A percentile compares a stretch with the other conserved stretches of the same genome.
Evolutionary conservation across 2,888 invertebrate species (phyloP).

Genomic region (Teleogryllus oceanicus): DNA sequence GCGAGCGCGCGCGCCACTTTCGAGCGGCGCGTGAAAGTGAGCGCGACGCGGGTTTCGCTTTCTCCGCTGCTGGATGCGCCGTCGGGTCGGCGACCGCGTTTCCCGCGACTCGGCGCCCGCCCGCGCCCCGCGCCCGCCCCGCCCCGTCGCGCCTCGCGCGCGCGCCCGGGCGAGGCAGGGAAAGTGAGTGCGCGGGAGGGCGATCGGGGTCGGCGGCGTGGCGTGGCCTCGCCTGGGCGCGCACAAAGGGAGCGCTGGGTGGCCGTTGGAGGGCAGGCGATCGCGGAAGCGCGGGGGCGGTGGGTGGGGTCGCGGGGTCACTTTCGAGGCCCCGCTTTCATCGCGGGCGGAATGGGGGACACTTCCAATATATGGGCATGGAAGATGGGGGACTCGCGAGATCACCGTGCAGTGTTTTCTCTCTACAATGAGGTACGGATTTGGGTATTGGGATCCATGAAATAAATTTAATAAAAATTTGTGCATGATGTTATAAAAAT

Average conservation of each 20-base stretch:
- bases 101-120: neutral
- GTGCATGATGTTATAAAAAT: no score
- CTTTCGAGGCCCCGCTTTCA: conserved; percentile 41
- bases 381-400: no score
- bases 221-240: conserved; percentile 1
- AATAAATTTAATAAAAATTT: no score
- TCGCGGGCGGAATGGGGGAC: conserved; percentile 34
- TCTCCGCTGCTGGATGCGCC: conserved; percentile 31
- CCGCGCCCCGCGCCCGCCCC: neutral
- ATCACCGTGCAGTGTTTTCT: no score
- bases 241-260: neutral
- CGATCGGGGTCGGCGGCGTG: neutral
- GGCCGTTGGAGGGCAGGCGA: neutral
- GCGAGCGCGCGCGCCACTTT: conserved; percentile 19
- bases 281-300: conserved; percentile 23
- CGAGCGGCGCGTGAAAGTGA: conserved; percentile 36
- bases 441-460: no score
- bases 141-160: neutral
- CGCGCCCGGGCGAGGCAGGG: neutral
- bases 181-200: neutral
- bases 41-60: conserved; percentile 35
- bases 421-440: no score
- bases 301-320: neutral
- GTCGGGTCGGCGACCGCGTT: neutral
- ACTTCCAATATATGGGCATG: no score